These are phyloP conservation scores for Orycteropus afer DNA, from an alignment of 2,113 vertebrate genomes.

Conservation along the genomic window DNA sequence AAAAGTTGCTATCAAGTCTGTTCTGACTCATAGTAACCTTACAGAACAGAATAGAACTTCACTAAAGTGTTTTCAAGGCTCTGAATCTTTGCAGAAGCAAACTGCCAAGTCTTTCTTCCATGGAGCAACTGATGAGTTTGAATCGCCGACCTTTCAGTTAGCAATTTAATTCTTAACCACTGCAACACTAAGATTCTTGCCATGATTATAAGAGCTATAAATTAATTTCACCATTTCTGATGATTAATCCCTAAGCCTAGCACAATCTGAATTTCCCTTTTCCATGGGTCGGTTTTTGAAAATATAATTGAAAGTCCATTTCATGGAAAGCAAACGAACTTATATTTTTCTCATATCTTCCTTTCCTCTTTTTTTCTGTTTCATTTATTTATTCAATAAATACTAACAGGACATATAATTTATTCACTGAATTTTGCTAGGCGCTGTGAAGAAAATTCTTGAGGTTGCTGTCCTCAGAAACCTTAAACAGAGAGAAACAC, in stretches of 20 bases:
- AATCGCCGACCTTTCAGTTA: not conserved
- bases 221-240: slow-evolving; percentile 32
- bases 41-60: not conserved
- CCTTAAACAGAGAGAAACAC: not conserved
- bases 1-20: not conserved
- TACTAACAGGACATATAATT: not conserved
- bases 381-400: no score
- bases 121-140: not conserved
- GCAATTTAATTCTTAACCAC: not conserved
- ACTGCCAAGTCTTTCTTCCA: not conserved
- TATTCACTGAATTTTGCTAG: not conserved
- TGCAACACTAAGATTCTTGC: no score
- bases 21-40: not conserved
- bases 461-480: not conserved
- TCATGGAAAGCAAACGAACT: not conserved
- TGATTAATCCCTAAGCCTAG: slow-evolving; percentile 5
- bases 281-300: not conserved
- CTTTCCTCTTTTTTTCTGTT: not conserved
- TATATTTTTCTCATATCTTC: not conserved
- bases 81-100: not conserved
- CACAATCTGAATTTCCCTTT: not conserved
- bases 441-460: not conserved
- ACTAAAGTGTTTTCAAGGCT: not conserved
- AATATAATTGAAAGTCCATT: slow-evolving; percentile 33
- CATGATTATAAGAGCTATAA: slow-evolving; percentile 23